phyloP scores from a whole-genome alignment of 2,888 invertebrate species.

The Stenotaenia linearis region DNA sequence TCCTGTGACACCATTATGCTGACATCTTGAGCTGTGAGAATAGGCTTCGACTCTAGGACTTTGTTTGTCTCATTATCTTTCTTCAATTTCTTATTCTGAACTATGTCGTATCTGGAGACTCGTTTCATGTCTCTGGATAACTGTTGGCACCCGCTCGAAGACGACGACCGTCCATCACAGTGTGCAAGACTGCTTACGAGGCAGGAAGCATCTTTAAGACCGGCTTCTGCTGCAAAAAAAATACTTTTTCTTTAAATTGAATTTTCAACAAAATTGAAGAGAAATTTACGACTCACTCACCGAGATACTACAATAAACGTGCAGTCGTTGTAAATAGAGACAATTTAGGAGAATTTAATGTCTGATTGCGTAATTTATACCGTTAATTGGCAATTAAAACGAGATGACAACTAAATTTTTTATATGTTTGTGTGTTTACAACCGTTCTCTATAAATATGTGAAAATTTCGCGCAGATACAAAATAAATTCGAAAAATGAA shows the following conservation, averaged over 20 bases:
- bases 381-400: neutral
- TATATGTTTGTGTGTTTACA: neutral
- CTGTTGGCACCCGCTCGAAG: constrained; percentile 21
- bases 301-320: constrained; percentile 21
- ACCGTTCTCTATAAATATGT: too few species aligned
- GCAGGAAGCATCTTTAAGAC: constrained; percentile 7
- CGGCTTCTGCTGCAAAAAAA: constrained; percentile 26
- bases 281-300: neutral
- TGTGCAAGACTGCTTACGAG: constrained; percentile 2
- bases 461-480: too few species aligned
- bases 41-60: constrained; percentile 24
- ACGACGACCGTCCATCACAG: constrained; percentile 2
- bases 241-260: neutral
- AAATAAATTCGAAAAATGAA: too few species aligned
- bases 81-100: constrained; percentile 31
- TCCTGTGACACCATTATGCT: constrained; percentile 33
- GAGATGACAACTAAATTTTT: neutral
- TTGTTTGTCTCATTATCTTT: neutral
- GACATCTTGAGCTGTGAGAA: constrained; percentile 32
- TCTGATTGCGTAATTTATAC: neutral
- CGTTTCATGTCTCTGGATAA: constrained; percentile 30
- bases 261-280: neutral
- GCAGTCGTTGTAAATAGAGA: neutral
- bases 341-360: neutral
- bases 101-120: constrained; percentile 4